Evolutionary conservation across 2,888 invertebrate species (phyloP).

Genomic region (Tetragonisca angustula): DNA sequence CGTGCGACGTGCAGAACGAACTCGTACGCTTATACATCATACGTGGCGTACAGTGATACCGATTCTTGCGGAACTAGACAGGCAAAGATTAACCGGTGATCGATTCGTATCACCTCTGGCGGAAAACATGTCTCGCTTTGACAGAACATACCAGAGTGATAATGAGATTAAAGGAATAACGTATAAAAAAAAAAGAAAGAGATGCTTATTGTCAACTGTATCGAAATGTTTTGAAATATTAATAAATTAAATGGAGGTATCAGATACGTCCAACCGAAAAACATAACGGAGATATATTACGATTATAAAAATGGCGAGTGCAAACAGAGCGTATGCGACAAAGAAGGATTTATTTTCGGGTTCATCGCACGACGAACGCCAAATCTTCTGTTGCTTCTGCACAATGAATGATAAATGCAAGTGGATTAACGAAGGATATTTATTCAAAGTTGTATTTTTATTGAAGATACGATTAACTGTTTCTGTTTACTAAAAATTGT

Average conservation of each 20-base stretch:
- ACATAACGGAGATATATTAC: conserved; percentile 27
- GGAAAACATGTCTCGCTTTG: neutral
- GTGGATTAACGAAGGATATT: neutral
- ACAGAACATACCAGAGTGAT: neutral
- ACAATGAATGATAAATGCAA: neutral
- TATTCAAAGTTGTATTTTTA: neutral
- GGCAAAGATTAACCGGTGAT: too few species aligned
- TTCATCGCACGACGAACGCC: neutral
- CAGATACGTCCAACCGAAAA: conserved; percentile 19
- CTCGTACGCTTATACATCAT: neutral
- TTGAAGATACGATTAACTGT: too few species aligned
- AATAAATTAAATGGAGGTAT: conserved; percentile 3
- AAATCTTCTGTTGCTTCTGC: neutral
- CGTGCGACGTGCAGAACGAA: too few species aligned
- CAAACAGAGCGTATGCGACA: conserved; percentile 14
- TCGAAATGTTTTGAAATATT: conserved; percentile 1
- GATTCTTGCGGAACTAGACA: neutral
- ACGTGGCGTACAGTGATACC: too few species aligned
- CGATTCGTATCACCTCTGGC: too few species aligned
- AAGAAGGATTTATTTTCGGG: conserved; percentile 32
- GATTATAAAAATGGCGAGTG: conserved; percentile 29
- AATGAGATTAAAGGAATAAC: neutral
- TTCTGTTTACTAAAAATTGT: neutral
- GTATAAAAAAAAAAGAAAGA: neutral
- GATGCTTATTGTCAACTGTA: too few species aligned